These are phyloP conservation scores for Lasioglossum figueresi DNA, from an alignment of 2,888 invertebrate genomes.

Conservation along the genomic window DNA sequence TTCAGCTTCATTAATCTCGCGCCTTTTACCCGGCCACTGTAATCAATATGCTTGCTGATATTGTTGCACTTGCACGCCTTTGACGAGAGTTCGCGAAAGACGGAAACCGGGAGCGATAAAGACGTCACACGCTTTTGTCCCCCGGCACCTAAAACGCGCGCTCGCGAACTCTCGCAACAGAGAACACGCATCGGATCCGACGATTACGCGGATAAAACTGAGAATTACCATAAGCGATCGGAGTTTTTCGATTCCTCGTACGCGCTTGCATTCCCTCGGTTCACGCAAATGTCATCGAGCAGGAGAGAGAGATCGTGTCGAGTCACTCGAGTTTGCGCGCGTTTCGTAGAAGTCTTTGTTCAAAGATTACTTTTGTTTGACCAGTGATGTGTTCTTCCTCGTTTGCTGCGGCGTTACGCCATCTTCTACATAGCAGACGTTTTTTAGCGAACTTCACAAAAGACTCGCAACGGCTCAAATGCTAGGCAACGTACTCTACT, in stretches of 20 bases:
- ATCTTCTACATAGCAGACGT: background rate
- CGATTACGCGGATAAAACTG: background rate
- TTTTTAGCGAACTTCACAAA: background rate
- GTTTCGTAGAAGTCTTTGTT: slow-evolving; percentile 9
- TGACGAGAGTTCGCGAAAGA: background rate
- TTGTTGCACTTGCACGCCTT: background rate
- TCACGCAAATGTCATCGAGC: background rate
- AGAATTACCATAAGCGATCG: background rate
- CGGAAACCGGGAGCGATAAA: background rate
- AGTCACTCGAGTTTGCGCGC: slow-evolving; percentile 11
- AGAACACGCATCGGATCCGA: background rate
- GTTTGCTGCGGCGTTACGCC: slow-evolving; percentile 6
- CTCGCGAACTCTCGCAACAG: background rate
- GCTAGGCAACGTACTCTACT: background rate
- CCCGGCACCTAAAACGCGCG: background rate
- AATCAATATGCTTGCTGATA: slow-evolving; percentile 12
- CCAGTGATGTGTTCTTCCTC: slow-evolving; percentile 8
- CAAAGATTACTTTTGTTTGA: slow-evolving; percentile 14
- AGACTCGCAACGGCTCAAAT: background rate
- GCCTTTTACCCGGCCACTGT: background rate
- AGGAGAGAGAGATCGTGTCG: background rate
- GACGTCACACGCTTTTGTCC: background rate
- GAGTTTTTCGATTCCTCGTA: background rate
- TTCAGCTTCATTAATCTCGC: slow-evolving; percentile 11
- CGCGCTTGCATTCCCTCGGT: background rate